Evolutionary conservation across 2,113 vertebrate genomes (phyloP), one percentile per base, ranked within the genome.

Genomic region (Colaptes auratus): DNA sequence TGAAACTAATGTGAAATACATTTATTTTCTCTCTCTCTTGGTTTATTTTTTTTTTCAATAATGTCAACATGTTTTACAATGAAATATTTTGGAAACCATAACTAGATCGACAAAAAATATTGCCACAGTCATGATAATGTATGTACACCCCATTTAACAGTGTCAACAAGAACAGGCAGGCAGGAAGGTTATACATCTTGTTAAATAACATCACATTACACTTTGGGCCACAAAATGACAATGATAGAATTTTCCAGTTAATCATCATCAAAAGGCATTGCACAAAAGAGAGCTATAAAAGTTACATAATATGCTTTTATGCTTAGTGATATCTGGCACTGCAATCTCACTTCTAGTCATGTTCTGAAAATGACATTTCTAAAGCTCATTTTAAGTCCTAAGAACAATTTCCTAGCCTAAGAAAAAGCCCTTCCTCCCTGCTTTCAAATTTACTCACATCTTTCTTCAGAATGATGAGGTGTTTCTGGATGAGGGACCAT

Each of bases 211-310:
- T 61, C 71, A 91, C 44, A 73, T 56, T 90, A 33, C 86, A 89
- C 92, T 95, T 30, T 60, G 89, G 89, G 92, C 85, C 48, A 94
- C 77, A 89, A 93, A 96, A 91, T 64, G 93, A 85, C 88, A 95
- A 79, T 75, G 83, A 90, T n/a, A 91, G 74, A 96, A 90, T 91
- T 94, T 92, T 92, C 58, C 89, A 75, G 61, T 94, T 94, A 97
- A 91, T 95, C 90, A 94, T 78, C 78, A 39, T 59, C 86, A 81
- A 92, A 97, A 96, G 81, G 12, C 77, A 93, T 89, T 46, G 66
- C 55, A 89, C 79, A 93, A 93, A 82, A 92, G 55, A 95, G 71
- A 90, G 63, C 15, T 94, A 86, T 93, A 96, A 92, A 92, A 88
- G 33, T 85, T 90, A 66, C 21, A 83, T 93, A 89, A 93, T 89